Evolutionary conservation across 2,113 vertebrate genomes (phyloP).

Genomic region (Sardina pilchardus): DNA sequence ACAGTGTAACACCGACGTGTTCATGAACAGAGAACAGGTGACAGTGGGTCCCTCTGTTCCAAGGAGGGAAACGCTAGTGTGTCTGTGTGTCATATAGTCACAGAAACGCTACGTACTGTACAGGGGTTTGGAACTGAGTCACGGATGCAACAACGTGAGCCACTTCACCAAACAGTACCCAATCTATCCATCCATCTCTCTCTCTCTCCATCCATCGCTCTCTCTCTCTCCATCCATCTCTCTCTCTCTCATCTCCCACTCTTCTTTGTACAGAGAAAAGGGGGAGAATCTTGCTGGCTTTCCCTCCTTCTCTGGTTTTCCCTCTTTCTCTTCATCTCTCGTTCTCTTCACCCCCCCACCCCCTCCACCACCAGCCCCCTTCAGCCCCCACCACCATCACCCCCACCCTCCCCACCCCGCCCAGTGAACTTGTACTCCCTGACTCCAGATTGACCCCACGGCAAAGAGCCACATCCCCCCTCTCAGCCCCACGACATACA

Average conservation of each 20-base stretch:
- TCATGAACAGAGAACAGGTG: background rate
- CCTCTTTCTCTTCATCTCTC: background rate
- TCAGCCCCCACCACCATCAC: background rate
- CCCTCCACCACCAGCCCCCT: background rate
- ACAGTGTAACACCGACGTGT: background rate
- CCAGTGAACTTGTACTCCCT: constrained; percentile 10
- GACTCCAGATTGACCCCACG: background rate
- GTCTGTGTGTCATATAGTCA: background rate
- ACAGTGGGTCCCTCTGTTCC: background rate
- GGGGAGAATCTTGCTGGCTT: background rate
- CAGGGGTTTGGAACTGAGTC: background rate
- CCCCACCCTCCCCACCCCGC: background rate
- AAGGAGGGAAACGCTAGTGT: background rate
- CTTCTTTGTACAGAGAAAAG: background rate
- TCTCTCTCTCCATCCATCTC: background rate
- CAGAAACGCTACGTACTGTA: background rate
- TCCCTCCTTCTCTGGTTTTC: background rate
- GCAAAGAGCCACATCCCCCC: background rate
- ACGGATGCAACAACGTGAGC: background rate
- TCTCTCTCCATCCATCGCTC: constrained; percentile 12
- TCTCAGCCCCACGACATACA: background rate
- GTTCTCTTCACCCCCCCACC: constrained; percentile 42
- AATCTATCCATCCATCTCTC: background rate
- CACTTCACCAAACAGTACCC: no score
- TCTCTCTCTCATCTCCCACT: background rate